Percentiles rank a stretch among this genome's conserved stretches.
phyloP scores from a whole-genome alignment of 1,140 invertebrate species.

The Acromyrmex charruanus region DNA sequence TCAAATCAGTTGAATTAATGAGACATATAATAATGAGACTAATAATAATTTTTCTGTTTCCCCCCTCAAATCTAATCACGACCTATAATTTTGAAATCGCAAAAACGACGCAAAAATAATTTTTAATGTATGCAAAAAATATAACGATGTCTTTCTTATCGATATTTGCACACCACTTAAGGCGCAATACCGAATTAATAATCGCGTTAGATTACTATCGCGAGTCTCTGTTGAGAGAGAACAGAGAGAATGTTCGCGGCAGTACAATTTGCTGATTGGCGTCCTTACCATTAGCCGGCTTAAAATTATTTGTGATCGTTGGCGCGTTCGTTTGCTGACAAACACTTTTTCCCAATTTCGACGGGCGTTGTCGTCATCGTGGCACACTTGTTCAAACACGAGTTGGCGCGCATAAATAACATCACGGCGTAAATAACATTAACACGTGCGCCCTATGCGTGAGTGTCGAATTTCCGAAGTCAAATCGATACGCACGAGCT shows the following conservation, averaged over 20 bases:
- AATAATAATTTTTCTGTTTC: background rate
- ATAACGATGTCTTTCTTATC: background rate
- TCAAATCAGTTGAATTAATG: background rate
- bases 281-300: slow-evolving; percentile 59
- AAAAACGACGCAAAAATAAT: background rate
- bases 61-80: background rate
- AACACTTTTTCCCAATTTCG: slow-evolving; percentile 73
- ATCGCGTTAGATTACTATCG: slow-evolving; percentile 38
- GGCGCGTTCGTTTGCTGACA: slow-evolving; percentile 69
- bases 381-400: slow-evolving; percentile 76
- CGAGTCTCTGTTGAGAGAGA: background rate
- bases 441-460: slow-evolving; percentile 58
- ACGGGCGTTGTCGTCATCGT: slow-evolving; percentile 69
- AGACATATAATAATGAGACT: background rate
- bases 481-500: slow-evolving; percentile 23
- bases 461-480: slow-evolving; percentile 59
- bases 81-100: background rate
- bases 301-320: slow-evolving; percentile 72
- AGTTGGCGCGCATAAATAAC: slow-evolving; percentile 72
- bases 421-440: slow-evolving; percentile 76
- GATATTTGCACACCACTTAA: slow-evolving; percentile 33
- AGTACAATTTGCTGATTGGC: slow-evolving; percentile 39
- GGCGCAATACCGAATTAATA: slow-evolving; percentile 55
- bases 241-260: slow-evolving; percentile 17
- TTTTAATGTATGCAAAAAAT: background rate